Percentiles rank a stretch among this genome's conserved stretches.
These are phyloP conservation scores for Columba guinea DNA, from an alignment of 2,797 vertebrate species.

Conservation along the genomic window DNA sequence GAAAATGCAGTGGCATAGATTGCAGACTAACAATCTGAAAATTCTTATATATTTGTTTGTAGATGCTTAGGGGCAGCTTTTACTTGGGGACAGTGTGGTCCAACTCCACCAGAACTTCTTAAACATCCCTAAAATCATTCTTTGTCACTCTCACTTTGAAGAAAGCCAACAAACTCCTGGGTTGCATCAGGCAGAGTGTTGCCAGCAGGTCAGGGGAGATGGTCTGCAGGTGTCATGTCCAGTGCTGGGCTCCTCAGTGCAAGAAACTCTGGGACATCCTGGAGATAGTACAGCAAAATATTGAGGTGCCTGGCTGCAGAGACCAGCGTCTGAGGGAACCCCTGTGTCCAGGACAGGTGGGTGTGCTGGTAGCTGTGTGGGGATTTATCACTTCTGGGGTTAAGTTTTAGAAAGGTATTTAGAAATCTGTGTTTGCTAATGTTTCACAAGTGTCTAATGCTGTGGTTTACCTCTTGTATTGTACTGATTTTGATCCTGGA, in stretches of 20 bases:
- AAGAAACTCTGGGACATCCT: neutral
- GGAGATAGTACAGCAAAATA: neutral
- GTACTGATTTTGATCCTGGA: neutral
- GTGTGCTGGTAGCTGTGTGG: neutral
- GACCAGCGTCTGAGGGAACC: accelerated
- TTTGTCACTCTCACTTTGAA: neutral
- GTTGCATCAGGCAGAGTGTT: neutral
- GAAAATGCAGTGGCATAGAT: neutral
- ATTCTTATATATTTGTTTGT: neutral
- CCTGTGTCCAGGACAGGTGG: neutral
- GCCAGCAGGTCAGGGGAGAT: neutral
- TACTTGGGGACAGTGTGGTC: neutral
- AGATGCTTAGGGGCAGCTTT: neutral
- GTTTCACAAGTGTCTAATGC: neutral
- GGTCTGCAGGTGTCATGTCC: neutral
- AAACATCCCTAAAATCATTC: neutral
- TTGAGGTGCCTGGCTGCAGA: neutral
- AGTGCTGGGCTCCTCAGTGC: neutral
- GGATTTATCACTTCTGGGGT: neutral
- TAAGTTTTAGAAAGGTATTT: neutral
- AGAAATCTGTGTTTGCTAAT: neutral
- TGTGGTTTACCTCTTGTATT: neutral
- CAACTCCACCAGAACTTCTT: neutral
- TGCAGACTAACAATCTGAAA: neutral
- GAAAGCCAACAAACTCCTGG: neutral